Percentiles rank a stretch among this genome's conserved stretches.
Evolutionary conservation across 1,140 invertebrate genomes (phyloP).

Genomic region (Drosophila orena): DNA sequence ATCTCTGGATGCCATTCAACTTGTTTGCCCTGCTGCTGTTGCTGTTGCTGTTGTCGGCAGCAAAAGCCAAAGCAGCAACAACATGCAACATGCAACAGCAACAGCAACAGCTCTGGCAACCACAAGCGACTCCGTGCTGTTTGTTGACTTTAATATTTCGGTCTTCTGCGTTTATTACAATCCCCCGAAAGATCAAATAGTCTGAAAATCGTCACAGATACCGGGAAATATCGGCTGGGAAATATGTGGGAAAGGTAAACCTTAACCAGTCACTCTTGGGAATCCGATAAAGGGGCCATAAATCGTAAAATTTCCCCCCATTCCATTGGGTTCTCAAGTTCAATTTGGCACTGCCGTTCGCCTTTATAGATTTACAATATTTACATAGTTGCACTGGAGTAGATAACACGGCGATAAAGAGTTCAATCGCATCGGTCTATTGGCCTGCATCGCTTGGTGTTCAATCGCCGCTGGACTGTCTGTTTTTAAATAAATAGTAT

Average conservation of each 20-base stretch:
- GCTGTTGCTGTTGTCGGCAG: slow-evolving; percentile 4
- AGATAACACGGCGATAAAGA: slow-evolving; percentile 65
- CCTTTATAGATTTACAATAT: slow-evolving; percentile 68
- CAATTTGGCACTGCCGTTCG: slow-evolving; percentile 67
- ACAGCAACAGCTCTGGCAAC: slow-evolving; percentile 16
- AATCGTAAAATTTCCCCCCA: slow-evolving; percentile 31
- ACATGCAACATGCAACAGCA: slow-evolving; percentile 3
- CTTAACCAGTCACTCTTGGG: slow-evolving; percentile 32
- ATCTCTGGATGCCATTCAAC: slow-evolving; percentile 74
- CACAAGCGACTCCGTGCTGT: slow-evolving; percentile 54
- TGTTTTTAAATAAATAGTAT: slow-evolving; percentile 55
- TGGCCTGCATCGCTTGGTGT: slow-evolving; percentile 36
- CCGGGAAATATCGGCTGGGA: slow-evolving; percentile 24
- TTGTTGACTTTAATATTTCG: slow-evolving; percentile 77
- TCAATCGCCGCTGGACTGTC: slow-evolving; percentile 9
- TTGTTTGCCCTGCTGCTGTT: slow-evolving; percentile 52
- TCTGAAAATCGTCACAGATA: slow-evolving; percentile 43
- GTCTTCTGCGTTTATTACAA: slow-evolving; percentile 37
- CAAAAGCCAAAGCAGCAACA: slow-evolving; percentile 12
- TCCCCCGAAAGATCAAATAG: slow-evolving; percentile 25
- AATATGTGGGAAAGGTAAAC: slow-evolving; percentile 78
- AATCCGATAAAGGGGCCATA: slow-evolving; percentile 62
- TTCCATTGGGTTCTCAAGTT: slow-evolving; percentile 18
- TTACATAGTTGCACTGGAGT: slow-evolving; percentile 38
- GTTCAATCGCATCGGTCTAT: slow-evolving; percentile 79